These are phyloP conservation scores for Mormyrus hasselquistii DNA, from an alignment of 2,797 vertebrate species.

Conservation along the genomic window DNA sequence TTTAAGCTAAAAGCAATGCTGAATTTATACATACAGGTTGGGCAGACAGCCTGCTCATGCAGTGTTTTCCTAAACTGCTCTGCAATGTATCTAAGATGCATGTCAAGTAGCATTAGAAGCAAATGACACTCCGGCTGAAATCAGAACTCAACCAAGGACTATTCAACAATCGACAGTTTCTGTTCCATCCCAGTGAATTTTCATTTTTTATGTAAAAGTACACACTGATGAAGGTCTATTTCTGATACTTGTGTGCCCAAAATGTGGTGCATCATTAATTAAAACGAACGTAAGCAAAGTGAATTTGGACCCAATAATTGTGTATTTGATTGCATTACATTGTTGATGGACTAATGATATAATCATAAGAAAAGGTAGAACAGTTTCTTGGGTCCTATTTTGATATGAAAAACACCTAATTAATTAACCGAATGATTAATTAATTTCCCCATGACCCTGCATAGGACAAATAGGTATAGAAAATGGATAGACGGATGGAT, in stretches of 20 bases:
- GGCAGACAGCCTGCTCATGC: background rate
- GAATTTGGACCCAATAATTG: background rate
- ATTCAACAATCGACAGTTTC: background rate
- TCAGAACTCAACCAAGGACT: background rate
- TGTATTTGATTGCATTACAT: background rate
- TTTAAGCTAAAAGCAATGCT: background rate
- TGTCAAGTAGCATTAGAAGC: background rate
- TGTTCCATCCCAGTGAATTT: background rate
- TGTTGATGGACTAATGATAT: background rate
- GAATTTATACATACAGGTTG: background rate
- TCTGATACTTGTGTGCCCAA: background rate
- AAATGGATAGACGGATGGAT: background rate
- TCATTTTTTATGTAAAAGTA: background rate
- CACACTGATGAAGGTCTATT: background rate
- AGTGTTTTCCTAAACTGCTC: background rate
- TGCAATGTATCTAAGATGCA: background rate
- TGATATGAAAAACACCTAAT: background rate
- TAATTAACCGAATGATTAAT: background rate
- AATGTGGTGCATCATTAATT: background rate
- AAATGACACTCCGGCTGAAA: background rate
- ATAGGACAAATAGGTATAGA: background rate
- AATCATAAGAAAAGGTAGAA: background rate
- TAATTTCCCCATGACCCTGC: background rate
- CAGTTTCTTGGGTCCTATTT: background rate
- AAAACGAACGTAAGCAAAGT: background rate